phyloP scores from a whole-genome alignment of 2,113 vertebrate species.

The Aegypius monachus region DNA sequence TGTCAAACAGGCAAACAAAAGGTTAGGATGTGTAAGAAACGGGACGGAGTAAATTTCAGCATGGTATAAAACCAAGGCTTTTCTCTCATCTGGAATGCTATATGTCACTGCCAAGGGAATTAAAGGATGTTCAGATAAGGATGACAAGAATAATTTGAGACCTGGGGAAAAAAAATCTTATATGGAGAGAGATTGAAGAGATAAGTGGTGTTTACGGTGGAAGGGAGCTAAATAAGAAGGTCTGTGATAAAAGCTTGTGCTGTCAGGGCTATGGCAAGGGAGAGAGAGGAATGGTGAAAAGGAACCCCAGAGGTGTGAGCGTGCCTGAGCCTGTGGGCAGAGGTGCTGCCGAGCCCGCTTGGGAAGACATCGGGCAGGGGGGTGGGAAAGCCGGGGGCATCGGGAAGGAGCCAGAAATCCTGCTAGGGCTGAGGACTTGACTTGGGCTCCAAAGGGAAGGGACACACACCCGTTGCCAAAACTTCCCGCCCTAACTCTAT shows the following conservation, averaged over 20 bases:
- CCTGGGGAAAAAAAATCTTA: conserved; percentile 20
- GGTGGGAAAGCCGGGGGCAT: not conserved
- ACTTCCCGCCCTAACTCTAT: not conserved
- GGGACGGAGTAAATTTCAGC: conserved; percentile 32
- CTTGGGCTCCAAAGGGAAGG: not conserved
- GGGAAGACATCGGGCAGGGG: not conserved
- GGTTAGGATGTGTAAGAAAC: conserved; percentile 33
- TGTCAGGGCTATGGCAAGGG: conserved; percentile 1
- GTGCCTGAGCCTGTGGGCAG: not conserved
- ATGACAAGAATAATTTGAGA: conserved; percentile 67
- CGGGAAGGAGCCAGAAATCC: not conserved
- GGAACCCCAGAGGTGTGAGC: not conserved
- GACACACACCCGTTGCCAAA: not conserved
- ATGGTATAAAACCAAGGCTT: conserved; percentile 38
- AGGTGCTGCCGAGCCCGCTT: not conserved
- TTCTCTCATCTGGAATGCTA: conserved; percentile 49
- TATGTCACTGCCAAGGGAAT: conserved; percentile 62
- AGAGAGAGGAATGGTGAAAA: not conserved
- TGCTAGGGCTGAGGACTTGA: not conserved
- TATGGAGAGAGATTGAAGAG: conserved; percentile 52
- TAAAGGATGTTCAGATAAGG: conserved; percentile 66
- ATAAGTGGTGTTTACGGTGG: conserved; percentile 54
- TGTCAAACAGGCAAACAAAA: conserved; percentile 38
- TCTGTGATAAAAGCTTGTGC: not conserved
- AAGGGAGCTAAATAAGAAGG: conserved; percentile 55